phyloP scores from a whole-genome alignment of 2,888 invertebrate species.

The Apotomis betuletana region DNA sequence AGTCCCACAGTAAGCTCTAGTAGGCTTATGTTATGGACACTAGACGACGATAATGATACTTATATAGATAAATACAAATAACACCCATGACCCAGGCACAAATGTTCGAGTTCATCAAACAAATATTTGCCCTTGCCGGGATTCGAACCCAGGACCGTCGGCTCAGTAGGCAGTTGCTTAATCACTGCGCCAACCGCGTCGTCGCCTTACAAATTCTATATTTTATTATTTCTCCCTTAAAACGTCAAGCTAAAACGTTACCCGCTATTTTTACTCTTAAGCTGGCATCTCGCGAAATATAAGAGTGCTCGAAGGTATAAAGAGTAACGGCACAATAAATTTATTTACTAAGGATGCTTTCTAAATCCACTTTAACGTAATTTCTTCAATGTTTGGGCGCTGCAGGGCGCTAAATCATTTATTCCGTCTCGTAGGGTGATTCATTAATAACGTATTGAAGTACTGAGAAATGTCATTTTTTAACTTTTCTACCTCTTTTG shows the following conservation, averaged over 20 bases:
- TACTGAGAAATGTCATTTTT: not conserved
- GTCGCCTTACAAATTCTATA: not conserved
- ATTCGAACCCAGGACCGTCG: no score
- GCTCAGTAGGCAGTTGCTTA: no score
- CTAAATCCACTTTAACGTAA: slow-evolving; percentile 40
- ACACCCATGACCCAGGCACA: no score
- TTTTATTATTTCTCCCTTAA: not conserved
- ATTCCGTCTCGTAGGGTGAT: slow-evolving; percentile 9
- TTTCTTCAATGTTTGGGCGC: slow-evolving; percentile 34
- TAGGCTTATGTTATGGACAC: no score
- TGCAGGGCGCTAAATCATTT: slow-evolving; percentile 34
- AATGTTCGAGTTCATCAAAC: no score
- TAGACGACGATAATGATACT: no score
- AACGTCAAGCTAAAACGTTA: slow-evolving; percentile 1
- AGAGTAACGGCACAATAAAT: slow-evolving; percentile 39
- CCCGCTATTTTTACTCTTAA: slow-evolving; percentile 20
- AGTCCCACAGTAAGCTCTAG: no score
- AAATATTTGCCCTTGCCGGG: no score
- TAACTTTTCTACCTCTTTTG: no score
- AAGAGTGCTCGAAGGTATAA: slow-evolving; percentile 30
- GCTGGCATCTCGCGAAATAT: slow-evolving; percentile 6
- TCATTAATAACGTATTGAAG: slow-evolving; percentile 12
- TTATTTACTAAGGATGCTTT: slow-evolving; percentile 40
- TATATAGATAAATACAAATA: no score
- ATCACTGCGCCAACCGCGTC: no score